Evolutionary conservation across 2,113 vertebrate species (phyloP), one percentile per base, ranked within the genome.

Genomic region (Carlito syrichta): DNA sequence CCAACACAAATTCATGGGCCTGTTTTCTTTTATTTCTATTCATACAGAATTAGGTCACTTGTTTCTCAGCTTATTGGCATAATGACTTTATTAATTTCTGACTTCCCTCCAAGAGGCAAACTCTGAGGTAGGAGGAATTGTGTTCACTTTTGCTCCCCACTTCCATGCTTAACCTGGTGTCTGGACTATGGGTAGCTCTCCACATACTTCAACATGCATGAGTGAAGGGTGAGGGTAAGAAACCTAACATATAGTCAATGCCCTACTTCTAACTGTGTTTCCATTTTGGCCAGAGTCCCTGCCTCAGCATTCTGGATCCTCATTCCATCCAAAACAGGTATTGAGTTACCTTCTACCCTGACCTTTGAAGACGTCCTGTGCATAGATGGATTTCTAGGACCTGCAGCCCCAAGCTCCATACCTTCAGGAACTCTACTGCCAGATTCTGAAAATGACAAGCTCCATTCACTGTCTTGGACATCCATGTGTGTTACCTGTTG

Each of bases 401-500:
- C 40, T 7, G 1, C 6, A 40, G 2, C 2, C 45, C 45, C 30
- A 23, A 35, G 30, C 2, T 25, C 13, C n/a, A 20, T 4, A 32
- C 32, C 17, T 92, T 35, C 5, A 74, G 56, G 66, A 60, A 23
- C 12, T 86, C 48, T 45, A 56, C 63, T 54, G 74, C 52, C 52
- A 25, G 30, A 73, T 6, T 69, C 54, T 77, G 1, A 19, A 50
- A 69, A 50, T 35, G 32, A 60, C 4, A 40, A 16, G 0, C 7
- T 25, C 14, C 20, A 12, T 38, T 71, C 19, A 5, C 12, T 48
- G 43, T 5, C 35, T 7, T 25, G 6, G 14, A 4, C 16, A 19
- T 3, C 2, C 45, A 35, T 2, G 1, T 2, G 1, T 2, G 6
- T 25, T 30, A 30, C 5, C 45, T 82, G 6, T 10, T 69, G 23